Base-by-base conservation (phyloP, 2,113 vertebrate genomes). In the Apaloderma vittatum region DNA sequence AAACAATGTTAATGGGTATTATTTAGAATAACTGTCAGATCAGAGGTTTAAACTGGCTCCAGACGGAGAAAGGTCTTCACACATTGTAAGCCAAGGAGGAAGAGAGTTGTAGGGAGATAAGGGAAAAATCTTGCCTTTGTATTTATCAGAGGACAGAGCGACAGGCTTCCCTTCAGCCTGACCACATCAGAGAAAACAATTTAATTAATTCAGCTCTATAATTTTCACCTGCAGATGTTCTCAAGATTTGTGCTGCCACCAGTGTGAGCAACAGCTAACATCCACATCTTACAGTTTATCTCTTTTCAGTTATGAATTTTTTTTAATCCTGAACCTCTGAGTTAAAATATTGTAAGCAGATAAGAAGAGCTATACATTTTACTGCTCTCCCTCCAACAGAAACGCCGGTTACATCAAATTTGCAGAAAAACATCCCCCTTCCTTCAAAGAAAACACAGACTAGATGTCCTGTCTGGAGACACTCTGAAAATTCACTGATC, bases 1-100 rank as follows among this genome's bases (percentile, higher is more conserved):
- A 96, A 96, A 97, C 73, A 90, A 95, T 37, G 81, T 94, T 88
- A 79, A 32, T 90, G 68, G 70, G 7, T 4, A 58, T 34, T 52
- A 90, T 58, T 57, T 83, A 43, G 37, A 77, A 86, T 58, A 84
- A 74, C 37, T 78, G 48, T 32, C 45, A 86, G 32, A 75, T 34
- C 19, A 67, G 20, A 90, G 20, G 15, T 78, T 87, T 93, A n/a
- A 67, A 66, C 30, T 16, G 22, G 36, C n/a, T 77, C 29, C 43
- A 94, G 55, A 68, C 76, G 16, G 23, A 85, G 45, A 87, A 77
- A 87, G 51, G 30, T 67, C 48, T 71, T 86, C 55, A 19, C 24
- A 51, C 2, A 3, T 86, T 40, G 29, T 2, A 77, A 63, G 24
- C 14, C 59, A 51, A 79, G 49, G 48, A 92, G 12, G 23, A 83